Evolutionary conservation across 2,113 vertebrate species (phyloP).

Genomic region (Oryctolagus cuniculus): mOryCun1.1 NC_091443.1:82244001-82244500

Average conservation of each 20-base stretch:
- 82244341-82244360: no score
- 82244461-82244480: no score
- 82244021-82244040: slow-evolving; percentile 54
- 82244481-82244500: no score
- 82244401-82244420: no score
- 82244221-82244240: background rate
- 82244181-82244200: background rate
- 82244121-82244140: background rate
- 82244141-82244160: slow-evolving; percentile 1
- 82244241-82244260: background rate
- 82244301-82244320: slow-evolving; percentile 21
- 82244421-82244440: no score
- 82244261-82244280: background rate
- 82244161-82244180: background rate
- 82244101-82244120: no score
- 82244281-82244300: background rate
- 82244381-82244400: no score
- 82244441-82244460: no score
- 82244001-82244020: slow-evolving; percentile 28
- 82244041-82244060: slow-evolving; percentile 15
- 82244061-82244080: slow-evolving; percentile 2
- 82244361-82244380: no score
- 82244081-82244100: background rate
- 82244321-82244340: background rate
- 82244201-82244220: background rate